Base-by-base conservation (phyloP, 2,113 vertebrate species). In the Sceloporus undulatus region DNA sequence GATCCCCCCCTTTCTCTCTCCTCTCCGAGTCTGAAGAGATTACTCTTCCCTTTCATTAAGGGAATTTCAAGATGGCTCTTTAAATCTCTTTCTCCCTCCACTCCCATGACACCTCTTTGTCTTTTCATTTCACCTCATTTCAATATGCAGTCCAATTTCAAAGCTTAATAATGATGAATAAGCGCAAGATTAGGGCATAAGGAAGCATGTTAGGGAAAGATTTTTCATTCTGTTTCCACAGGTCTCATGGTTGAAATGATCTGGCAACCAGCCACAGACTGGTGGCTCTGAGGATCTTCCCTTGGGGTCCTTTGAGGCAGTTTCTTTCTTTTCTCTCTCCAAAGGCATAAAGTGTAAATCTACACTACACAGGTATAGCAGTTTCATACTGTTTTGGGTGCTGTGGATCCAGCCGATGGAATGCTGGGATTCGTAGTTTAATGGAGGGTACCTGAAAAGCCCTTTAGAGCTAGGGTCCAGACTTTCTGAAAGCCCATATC, bases 161-260 rank as follows among this genome's bases (percentile, higher is more conserved):
- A 95, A 93, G 52, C 91, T 96, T 97, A 96, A 96, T 96, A 96
- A 95, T 96, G 97, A 96, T 96, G 95, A 96, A 97, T 97, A 97
- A 27, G 94, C 95, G 94, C 96, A 93, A 96, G 95, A 96, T 97
- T 97, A 94, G 95, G 93, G 91, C 95, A 97, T 97, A 96, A 97
- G 40, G 96, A 96, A 95, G 94, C 94, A 88, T 87, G 92, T 95
- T 96, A 96, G 96, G 93, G 95, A 95, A 95, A 96, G 96, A 96
- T 96, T 96, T 95, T 95, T 97, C 95, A 95, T 96, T 93, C 91
- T 34, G 89, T 93, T 92, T 84, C 93, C 95, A 90, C 89, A 90
- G 94, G 94, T 92, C 89, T 91, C 75, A 94, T 89, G 88, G 90
- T 94, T 92, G 95, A 95, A 96, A 85, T 89, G 95, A 94, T 88